Base-by-base conservation (phyloP, 2,113 vertebrate species). In the Stegastes partitus region DNA sequence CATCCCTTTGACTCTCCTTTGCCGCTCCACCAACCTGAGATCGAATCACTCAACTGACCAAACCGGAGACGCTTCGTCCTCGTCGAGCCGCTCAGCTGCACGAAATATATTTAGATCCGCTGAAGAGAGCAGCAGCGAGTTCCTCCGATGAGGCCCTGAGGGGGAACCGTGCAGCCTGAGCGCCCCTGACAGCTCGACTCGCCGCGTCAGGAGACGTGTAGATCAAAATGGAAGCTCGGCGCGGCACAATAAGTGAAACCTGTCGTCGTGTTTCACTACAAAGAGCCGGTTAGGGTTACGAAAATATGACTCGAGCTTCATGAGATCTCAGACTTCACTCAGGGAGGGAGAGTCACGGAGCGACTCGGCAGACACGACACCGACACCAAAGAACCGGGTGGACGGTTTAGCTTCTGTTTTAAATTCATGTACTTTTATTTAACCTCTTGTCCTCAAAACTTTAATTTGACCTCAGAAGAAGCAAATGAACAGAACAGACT, bases 21-120 rank as follows among this genome's bases (percentile, higher is more conserved):
- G 47, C 34, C 0, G 39, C 68, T 79, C 68, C 37, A 68, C 62
- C 79, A 70, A 56, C 44, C 63, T 64, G 50, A 64, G 68, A 76
- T 81, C 61, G 39, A 88, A 72, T 82, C 82, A 81, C 82, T 87
- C 74, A 86, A 84, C 76, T 87, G 85, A 80, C 79, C 81, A 72
- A 72, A 77, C 74, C 34, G 62, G 63, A 76, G 50, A 51, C 77
- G 53, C 25, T 51, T 74, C 39, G 51, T 71, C 74, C 68, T 79
- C 25, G 74, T 64, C 80, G 74, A 57, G 56, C 54, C 19, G 5
- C 44, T 49, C 68, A 77, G 14, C 37, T 50, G 21, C 62, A 65
- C 45, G 63, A 50, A 54, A 73, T 73, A 82, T 75, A 89, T 86
- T 82, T 87, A 79, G 72, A 85, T 39, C 39, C 15, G 64, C n/a